Conservation (phyloP, 2,797 vertebrate genomes). For the Champsocephalus gunnari region DNA sequence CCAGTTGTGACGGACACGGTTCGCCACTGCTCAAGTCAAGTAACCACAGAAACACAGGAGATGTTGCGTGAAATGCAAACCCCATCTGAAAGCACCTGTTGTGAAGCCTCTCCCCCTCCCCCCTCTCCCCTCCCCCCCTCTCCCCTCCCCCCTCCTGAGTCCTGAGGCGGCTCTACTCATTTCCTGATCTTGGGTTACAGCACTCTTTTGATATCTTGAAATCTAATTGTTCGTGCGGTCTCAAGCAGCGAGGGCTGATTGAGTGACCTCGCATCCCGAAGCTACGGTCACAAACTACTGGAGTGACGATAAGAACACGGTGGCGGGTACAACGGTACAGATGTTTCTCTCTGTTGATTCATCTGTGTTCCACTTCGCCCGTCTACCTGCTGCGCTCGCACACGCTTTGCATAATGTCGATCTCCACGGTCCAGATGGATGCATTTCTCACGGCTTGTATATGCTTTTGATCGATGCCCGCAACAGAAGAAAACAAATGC, state of each 20-base stretch:
- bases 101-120: neutral
- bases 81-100: slow-evolving; percentile 8
- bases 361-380: slow-evolving; percentile 75
- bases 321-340: slow-evolving; percentile 57
- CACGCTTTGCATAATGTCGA: slow-evolving; percentile 79
- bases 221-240: slow-evolving; percentile 41
- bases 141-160: slow-evolving; percentile 5
- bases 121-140: neutral
- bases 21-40: neutral
- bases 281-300: slow-evolving; percentile 37
- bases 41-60: neutral
- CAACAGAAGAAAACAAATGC: slow-evolving; percentile 17
- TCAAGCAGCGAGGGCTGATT: slow-evolving; percentile 31
- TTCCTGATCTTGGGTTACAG: slow-evolving; percentile 32
- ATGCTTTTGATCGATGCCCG: slow-evolving; percentile 67
- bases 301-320: slow-evolving; percentile 45
- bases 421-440: slow-evolving; percentile 73
- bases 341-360: slow-evolving; percentile 70
- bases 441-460: slow-evolving; percentile 70
- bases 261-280: slow-evolving; percentile 40
- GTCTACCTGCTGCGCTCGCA: slow-evolving; percentile 58
- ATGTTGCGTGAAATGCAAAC: neutral
- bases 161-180: neutral
- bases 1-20: no score
- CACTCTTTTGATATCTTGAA: slow-evolving; percentile 41